These are phyloP conservation scores for Cecidostiba fungosa DNA, from an alignment of 2,888 invertebrate genomes.

Conservation along the genomic window DNA sequence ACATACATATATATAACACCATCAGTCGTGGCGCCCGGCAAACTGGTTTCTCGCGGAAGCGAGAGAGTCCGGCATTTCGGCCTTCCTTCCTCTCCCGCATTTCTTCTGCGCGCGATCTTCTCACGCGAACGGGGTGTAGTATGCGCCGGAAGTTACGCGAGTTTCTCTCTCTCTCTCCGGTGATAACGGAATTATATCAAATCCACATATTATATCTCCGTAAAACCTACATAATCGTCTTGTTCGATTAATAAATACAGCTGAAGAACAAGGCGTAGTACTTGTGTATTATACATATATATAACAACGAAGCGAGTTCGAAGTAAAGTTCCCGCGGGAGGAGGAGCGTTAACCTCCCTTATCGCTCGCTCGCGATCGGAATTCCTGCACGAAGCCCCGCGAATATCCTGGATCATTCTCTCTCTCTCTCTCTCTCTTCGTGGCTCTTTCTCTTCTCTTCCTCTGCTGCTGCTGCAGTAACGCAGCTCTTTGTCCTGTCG, in stretches of 20 bases:
- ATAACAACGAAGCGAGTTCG: background rate
- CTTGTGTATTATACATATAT: too few relatives aligned
- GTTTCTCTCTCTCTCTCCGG: background rate
- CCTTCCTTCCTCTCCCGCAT: slow-evolving; percentile 16
- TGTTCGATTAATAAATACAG: slow-evolving; percentile 24
- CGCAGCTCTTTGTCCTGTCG: slow-evolving; percentile 34
- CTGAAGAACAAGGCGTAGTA: background rate
- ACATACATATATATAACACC: background rate
- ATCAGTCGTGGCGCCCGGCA: background rate
- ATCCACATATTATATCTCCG: too few relatives aligned
- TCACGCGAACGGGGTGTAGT: background rate
- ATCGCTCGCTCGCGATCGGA: slow-evolving; percentile 72
- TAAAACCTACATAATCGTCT: background rate
- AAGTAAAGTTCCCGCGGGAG: slow-evolving; percentile 32
- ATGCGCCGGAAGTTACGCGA: background rate
- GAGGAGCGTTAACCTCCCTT: slow-evolving; percentile 75
- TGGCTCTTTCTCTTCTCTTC: background rate
- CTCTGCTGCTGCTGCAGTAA: slow-evolving; percentile 3
- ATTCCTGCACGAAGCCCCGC: slow-evolving; percentile 71
- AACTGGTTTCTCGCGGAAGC: slow-evolving; percentile 18
- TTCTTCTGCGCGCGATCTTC: slow-evolving; percentile 27
- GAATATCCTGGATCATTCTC: slow-evolving; percentile 58
- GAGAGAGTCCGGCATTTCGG: background rate
- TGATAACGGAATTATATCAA: too few relatives aligned
- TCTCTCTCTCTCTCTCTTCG: slow-evolving; percentile 27